These are phyloP conservation scores for Sphecodes monilicornis DNA, from an alignment of 2,888 invertebrate species.

Conservation along the genomic window DNA sequence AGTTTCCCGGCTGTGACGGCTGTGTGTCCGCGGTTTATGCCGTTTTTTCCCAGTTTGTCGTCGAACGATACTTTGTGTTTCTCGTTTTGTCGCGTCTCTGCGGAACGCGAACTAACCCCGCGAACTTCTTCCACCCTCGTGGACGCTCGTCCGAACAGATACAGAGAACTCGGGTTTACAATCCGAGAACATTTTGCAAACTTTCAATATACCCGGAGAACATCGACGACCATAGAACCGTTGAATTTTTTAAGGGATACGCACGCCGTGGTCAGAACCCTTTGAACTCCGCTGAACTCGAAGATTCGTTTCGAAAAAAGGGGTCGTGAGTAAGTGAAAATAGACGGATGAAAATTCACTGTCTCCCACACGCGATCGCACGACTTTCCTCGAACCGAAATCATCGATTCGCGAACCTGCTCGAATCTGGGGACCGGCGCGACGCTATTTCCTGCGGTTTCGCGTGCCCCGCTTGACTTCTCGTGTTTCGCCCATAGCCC, in stretches of 20 bases:
- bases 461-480: slow-evolving; percentile 45
- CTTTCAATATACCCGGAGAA: background rate
- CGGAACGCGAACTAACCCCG: background rate
- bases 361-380: background rate
- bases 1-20: slow-evolving; percentile 41
- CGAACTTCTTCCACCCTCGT: background rate
- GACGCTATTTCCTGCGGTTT: slow-evolving; percentile 55
- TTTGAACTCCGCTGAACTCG: background rate
- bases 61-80: slow-evolving; percentile 18
- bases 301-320: background rate
- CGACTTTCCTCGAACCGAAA: slow-evolving; percentile 9
- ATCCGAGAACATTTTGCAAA: slow-evolving; percentile 20
- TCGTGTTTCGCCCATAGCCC: slow-evolving; percentile 51
- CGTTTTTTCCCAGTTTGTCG: slow-evolving; percentile 34
- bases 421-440: slow-evolving; percentile 1
- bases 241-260: slow-evolving; percentile 39
- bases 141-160: background rate
- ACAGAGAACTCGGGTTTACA: background rate
- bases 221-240: slow-evolving; percentile 7
- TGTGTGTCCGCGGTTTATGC: background rate
- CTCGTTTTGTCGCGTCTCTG: background rate
- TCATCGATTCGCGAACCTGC: slow-evolving; percentile 38
- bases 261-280: background rate
- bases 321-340: background rate
- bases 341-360: background rate